Percentiles rank a stretch among this genome's conserved stretches.
These are phyloP conservation scores for Phylloscopus collybita DNA, from an alignment of 2,797 vertebrate species.

Conservation along the genomic window DNA sequence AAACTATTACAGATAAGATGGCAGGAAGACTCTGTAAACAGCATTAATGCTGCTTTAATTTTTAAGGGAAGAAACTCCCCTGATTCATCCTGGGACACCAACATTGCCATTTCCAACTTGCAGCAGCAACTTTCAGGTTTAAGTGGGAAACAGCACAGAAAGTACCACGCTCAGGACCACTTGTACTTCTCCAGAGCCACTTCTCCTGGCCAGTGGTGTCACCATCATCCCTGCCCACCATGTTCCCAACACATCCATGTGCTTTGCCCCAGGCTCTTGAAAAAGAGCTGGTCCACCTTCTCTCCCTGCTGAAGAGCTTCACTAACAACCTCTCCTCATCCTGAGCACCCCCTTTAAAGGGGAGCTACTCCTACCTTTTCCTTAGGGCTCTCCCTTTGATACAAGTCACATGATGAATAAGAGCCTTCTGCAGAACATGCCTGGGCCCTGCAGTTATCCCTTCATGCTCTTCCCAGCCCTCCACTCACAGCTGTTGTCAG, in stretches of 20 bases:
- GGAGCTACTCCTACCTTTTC: neutral
- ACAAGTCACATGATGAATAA: no score
- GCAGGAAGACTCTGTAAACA: neutral
- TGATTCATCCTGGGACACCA: neutral
- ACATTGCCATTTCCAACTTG: neutral
- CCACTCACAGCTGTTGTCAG: neutral
- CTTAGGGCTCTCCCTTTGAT: neutral
- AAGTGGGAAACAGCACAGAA: neutral
- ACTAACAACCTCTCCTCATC: neutral
- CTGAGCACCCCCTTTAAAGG: neutral
- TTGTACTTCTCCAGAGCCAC: neutral
- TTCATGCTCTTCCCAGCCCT: neutral
- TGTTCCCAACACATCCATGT: accelerated
- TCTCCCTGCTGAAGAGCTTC: neutral
- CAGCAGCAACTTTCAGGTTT: neutral
- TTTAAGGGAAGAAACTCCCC: neutral
- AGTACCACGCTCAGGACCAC: neutral
- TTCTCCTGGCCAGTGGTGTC: accelerated
- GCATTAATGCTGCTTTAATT: neutral
- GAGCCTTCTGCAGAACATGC: accelerated
- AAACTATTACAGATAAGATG: neutral
- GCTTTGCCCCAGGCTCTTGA: neutral
- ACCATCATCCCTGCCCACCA: accelerated
- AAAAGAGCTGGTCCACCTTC: neutral
- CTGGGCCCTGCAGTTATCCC: neutral